Evolutionary conservation across 2,113 vertebrate genomes (phyloP).

Genomic region (Protobothrops mucrosquamatus): DNA sequence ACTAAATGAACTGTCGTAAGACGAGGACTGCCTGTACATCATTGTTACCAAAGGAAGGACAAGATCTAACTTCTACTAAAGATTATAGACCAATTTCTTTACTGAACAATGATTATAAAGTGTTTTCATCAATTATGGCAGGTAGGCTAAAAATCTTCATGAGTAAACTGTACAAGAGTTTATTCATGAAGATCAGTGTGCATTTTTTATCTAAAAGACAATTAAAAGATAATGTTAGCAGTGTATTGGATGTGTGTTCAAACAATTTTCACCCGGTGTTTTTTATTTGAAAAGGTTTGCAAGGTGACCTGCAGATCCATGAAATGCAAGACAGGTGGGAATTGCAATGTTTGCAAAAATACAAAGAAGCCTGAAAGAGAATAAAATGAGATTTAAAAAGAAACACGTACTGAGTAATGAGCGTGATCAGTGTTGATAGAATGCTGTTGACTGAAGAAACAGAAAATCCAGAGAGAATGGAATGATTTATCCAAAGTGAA

Average conservation of each 20-base stretch:
- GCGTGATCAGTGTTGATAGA: neutral
- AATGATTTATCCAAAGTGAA: neutral
- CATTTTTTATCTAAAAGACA: too few relatives aligned
- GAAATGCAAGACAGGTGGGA: neutral
- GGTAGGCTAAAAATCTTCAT: too few relatives aligned
- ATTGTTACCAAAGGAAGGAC: neutral
- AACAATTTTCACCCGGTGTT: neutral
- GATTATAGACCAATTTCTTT: neutral
- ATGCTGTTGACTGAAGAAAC: neutral
- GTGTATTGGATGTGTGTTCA: neutral
- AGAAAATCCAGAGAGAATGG: neutral
- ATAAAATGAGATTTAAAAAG: neutral
- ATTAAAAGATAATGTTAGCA: too few relatives aligned
- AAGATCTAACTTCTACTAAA: neutral
- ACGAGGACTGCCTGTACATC: neutral
- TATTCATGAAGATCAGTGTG: too few relatives aligned
- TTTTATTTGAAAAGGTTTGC: neutral
- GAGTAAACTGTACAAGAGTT: too few relatives aligned
- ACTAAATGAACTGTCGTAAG: neutral
- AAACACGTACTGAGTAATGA: neutral
- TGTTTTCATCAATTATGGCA: too few relatives aligned
- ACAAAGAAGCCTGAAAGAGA: neutral
- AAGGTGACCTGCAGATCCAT: neutral
- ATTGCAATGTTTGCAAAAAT: neutral
- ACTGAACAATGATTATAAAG: neutral